Evolutionary conservation across 1,140 invertebrate species (phyloP), one percentile per base, ranked within the genome.

Genomic region (Leptinotarsa undecemlineata): DNA sequence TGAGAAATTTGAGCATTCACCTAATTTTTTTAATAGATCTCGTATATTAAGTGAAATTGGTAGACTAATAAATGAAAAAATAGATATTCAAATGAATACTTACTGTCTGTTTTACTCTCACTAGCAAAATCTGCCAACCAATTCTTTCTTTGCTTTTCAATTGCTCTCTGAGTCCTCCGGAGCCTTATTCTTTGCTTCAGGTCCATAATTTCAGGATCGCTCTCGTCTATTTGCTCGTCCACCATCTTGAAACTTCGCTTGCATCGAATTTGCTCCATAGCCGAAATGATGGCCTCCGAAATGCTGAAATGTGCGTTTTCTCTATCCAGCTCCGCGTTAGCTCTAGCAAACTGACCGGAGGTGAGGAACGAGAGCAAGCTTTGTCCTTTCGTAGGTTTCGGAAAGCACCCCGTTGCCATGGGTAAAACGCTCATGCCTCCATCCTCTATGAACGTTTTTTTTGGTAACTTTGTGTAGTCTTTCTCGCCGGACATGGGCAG

Each of bases 221-320:
- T 91, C 71, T 92, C 91, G 48, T 90, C 89, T 1, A 85, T 82
- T 8, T 87, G 84, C 77, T 89, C 89, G 70, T 88, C 87, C 8
- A 78, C 76, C 17, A 85, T 75, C 60, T 85, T 85, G 75, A 71
- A 68, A 78, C 77, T 64, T 74, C 81, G 78, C 60, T 82, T 84
- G 80, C 87, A 88, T 77, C 85, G 86, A n/a, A 91, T 88, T 78
- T 91, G 90, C 85, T 95, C 94, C 71, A 96, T 93, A 48, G 92
- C 94, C 64, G 93, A 89, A 79, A 96, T 95, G 79, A 95, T 89
- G 0, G 93, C 94, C 86, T 96, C 94, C 11, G 91, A 94, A 74
- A 95, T 92, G 80, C 89, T 92, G 84, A 96, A 96, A 85, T 96
- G 94, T 0, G 94, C 93, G 86, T 95, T 96, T 86, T 96, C 94